Conservation (phyloP, 2,113 vertebrate genomes). For the Morone chrysops region DNA sequence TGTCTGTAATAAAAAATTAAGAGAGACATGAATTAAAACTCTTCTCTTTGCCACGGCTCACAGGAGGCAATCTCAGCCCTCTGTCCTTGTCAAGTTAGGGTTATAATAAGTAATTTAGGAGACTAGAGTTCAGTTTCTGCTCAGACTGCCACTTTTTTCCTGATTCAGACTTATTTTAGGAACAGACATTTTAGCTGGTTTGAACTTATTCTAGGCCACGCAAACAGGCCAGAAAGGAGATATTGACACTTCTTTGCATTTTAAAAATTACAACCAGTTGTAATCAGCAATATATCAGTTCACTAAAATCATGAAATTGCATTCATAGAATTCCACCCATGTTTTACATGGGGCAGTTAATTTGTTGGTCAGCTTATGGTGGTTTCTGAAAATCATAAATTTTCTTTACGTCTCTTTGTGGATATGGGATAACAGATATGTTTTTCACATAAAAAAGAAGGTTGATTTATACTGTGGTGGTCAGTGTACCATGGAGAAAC, state of each 20-base stretch:
- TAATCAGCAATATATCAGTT: not conserved
- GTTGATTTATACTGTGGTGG: not conserved
- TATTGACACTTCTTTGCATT: not conserved
- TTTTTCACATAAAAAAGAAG: not conserved
- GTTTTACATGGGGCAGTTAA: not conserved
- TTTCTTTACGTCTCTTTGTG: not conserved
- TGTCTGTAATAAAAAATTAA: slow-evolving; percentile 51
- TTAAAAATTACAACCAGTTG: not conserved
- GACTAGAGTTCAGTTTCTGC: slow-evolving; percentile 30
- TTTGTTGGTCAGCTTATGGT: not conserved
- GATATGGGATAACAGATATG: not conserved
- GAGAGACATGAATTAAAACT: slow-evolving; percentile 47
- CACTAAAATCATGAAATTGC: not conserved
- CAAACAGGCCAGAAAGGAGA: not conserved
- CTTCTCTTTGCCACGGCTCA: slow-evolving; percentile 6
- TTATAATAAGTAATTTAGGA: slow-evolving; percentile 60
- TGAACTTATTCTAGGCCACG: not conserved
- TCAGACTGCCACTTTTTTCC: not conserved
- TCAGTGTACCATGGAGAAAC: not conserved
- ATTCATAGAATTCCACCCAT: not conserved
- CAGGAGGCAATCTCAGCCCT: slow-evolving; percentile 29
- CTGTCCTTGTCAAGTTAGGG: slow-evolving; percentile 49
- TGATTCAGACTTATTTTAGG: slow-evolving; percentile 23
- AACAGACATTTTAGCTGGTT: not conserved
- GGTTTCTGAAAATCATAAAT: not conserved